Percentiles rank a stretch among this genome's conserved stretches.
These are phyloP conservation scores for Mastacembelus armatus DNA, from an alignment of 2,797 vertebrate genomes.

Conservation along the genomic window DNA sequence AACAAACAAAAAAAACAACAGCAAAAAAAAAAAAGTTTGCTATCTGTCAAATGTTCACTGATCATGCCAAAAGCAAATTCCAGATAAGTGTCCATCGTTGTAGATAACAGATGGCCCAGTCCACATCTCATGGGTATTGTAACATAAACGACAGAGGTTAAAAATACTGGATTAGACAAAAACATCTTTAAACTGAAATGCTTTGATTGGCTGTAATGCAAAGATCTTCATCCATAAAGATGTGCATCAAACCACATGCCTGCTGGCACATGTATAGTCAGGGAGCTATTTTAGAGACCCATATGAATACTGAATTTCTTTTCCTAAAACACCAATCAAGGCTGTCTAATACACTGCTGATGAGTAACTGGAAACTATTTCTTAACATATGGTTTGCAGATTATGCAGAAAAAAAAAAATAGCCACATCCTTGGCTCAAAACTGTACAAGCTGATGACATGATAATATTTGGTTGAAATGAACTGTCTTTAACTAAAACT, in stretches of 20 bases:
- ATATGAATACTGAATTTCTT: too few species aligned
- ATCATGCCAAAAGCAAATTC: constrained; percentile 3
- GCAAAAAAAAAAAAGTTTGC: too few species aligned
- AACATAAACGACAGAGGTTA: too few species aligned
- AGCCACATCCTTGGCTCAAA: too few species aligned
- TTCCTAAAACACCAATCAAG: too few species aligned
- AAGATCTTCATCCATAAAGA: background rate
- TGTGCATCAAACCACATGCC: background rate
- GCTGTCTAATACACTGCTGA: background rate
- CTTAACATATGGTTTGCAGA: too few species aligned
- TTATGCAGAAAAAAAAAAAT: too few species aligned
- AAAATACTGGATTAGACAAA: too few species aligned
- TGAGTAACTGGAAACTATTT: background rate
- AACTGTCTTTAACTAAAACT: too few species aligned
- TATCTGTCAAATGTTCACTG: background rate
- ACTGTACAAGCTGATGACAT: too few species aligned
- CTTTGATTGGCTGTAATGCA: background rate
- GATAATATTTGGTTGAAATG: too few species aligned
- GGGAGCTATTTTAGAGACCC: background rate
- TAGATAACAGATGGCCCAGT: background rate
- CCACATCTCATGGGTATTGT: constrained; percentile 2
- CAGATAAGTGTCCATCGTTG: background rate
- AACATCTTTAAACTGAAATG: constrained; percentile 10
- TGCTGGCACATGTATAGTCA: background rate
- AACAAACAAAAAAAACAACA: too few species aligned